These are phyloP conservation scores for Calyptommatus sinebrachiatus DNA, from an alignment of 2,113 vertebrate species.

Conservation along the genomic window DNA sequence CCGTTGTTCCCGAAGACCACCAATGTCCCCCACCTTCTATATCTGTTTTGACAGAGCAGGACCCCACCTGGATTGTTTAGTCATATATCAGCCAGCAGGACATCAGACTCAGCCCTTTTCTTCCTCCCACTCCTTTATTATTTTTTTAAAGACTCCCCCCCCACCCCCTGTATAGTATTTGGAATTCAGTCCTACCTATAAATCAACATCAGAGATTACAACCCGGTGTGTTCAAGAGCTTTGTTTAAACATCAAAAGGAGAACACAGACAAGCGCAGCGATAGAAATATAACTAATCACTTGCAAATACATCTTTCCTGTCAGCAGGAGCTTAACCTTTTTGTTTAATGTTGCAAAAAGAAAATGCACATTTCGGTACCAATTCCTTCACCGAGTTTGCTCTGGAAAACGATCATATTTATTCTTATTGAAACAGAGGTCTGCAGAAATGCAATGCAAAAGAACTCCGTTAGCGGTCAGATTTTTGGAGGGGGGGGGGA, in stretches of 20 bases:
- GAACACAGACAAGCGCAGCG: constrained; percentile 73
- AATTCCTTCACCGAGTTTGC: constrained; percentile 54
- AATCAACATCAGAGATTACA: constrained; percentile 82
- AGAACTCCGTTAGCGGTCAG: constrained; percentile 30
- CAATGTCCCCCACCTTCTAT: constrained; percentile 45
- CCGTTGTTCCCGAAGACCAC: constrained; percentile 69
- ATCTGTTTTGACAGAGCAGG: constrained; percentile 77
- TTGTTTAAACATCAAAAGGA: constrained; percentile 84
- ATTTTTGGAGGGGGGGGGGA: constrained; percentile 8
- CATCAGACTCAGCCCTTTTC: constrained; percentile 57
- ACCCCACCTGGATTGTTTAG: constrained; percentile 66
- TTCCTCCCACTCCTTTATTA: constrained; percentile 33
- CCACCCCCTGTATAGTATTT: constrained; percentile 65
- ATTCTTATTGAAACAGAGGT: constrained; percentile 47
- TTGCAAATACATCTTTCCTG: constrained; percentile 82
- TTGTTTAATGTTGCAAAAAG: constrained; percentile 74
- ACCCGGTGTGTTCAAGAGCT: constrained; percentile 78
- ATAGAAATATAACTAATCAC: constrained; percentile 82
- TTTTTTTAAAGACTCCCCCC: constrained; percentile 64
- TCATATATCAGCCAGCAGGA: constrained; percentile 74
- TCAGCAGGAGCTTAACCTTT: constrained; percentile 82
- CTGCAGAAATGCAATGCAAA: constrained; percentile 42
- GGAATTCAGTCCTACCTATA: constrained; percentile 80
- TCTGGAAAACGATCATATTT: constrained; percentile 62
- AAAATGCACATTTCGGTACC: constrained; percentile 67